A percentile compares a stretch with the other conserved stretches of the same genome.
These are phyloP conservation scores for Lineus longissimus DNA, from an alignment of 1,140 invertebrate species.

Conservation along the genomic window DNA sequence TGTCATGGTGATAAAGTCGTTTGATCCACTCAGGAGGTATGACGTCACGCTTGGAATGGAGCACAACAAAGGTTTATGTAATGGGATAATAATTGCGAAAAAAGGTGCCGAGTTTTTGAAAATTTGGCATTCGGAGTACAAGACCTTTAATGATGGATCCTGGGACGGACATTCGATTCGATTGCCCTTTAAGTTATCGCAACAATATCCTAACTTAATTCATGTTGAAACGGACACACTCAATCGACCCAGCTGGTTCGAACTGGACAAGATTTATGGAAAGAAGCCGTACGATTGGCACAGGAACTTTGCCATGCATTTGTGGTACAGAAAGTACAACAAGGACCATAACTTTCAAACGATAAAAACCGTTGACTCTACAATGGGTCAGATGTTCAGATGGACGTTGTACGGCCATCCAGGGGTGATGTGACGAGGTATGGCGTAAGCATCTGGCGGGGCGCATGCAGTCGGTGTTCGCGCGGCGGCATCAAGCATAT, in stretches of 20 bases:
- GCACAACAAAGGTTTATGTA: slow-evolving; percentile 3
- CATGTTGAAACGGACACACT: slow-evolving; percentile 4
- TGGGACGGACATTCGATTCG: slow-evolving; percentile 9
- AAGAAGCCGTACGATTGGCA: background rate
- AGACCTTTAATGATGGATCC: background rate
- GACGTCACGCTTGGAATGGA: slow-evolving; percentile 6
- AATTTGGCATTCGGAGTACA: slow-evolving; percentile 11
- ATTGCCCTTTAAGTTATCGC: background rate
- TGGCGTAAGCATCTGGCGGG: no score
- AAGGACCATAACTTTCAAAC: background rate
- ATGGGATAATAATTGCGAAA: slow-evolving; percentile 13
- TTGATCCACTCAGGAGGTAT: slow-evolving; percentile 12
- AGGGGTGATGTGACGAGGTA: background rate
- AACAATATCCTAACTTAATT: background rate
- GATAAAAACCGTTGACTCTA: slow-evolving; percentile 8
- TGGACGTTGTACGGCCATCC: slow-evolving; percentile 13
- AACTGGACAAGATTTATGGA: background rate
- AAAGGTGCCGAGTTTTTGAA: slow-evolving; percentile 9
- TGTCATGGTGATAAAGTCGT: slow-evolving; percentile 13
- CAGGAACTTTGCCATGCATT: slow-evolving; percentile 15
- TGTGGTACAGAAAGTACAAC: slow-evolving; percentile 4
- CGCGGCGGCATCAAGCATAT: no score
- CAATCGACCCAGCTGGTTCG: slow-evolving; percentile 7
- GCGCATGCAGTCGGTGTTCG: no score
- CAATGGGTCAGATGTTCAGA: slow-evolving; percentile 14